A percentile compares a stretch with the other conserved stretches of the same genome.
Conservation (phyloP, 2,888 invertebrate genomes). For the Sarcophaga rosellei region DNA sequence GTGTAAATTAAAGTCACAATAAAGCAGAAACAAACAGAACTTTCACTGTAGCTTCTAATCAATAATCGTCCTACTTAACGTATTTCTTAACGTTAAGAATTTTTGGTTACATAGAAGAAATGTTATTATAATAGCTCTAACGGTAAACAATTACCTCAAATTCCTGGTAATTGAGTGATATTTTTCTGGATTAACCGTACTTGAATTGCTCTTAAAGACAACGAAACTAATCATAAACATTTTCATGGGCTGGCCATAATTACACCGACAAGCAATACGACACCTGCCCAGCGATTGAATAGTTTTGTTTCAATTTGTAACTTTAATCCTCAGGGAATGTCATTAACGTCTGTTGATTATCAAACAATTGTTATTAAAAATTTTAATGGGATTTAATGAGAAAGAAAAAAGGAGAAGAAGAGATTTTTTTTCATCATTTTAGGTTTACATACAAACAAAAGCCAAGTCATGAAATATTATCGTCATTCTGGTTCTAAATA, state of each 20-base stretch:
- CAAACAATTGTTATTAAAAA: conserved; percentile 52
- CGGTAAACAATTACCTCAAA: neutral
- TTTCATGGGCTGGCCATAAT: conserved; percentile 34
- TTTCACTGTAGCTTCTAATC: no score
- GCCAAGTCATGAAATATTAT: conserved; percentile 62
- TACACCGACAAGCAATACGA: conserved; percentile 54
- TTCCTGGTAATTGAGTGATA: neutral
- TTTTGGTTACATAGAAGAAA: no score
- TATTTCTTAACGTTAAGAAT: no score
- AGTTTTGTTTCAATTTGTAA: conserved; percentile 11
- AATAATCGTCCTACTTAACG: no score
- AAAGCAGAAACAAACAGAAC: no score
- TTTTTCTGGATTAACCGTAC: neutral
- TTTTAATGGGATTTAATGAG: conserved; percentile 63
- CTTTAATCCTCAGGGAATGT: conserved; percentile 41
- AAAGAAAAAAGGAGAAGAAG: conserved; percentile 26
- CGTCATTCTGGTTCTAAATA: conserved; percentile 43
- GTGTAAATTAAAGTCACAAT: no score
- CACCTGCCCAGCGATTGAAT: conserved; percentile 40
- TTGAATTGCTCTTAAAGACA: neutral
- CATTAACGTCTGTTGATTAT: conserved; percentile 29
- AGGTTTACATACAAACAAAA: conserved; percentile 37
- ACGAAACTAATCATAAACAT: neutral
- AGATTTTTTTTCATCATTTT: conserved; percentile 19
- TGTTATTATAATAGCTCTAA: neutral